phyloP scores from a whole-genome alignment of 2,113 vertebrate genomes.

The Centropus unirufus region DNA sequence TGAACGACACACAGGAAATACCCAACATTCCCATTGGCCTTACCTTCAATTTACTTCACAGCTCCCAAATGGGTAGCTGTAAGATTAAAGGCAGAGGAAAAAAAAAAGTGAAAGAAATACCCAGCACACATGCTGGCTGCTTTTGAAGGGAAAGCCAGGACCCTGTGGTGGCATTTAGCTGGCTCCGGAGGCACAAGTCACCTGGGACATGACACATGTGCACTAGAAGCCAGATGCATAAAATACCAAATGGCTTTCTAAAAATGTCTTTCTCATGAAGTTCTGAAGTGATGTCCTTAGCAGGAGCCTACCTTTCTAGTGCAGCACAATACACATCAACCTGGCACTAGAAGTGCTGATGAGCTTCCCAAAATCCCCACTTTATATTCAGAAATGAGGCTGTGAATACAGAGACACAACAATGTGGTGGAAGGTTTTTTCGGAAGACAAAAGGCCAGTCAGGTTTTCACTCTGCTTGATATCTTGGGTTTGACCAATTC shows the following conservation, averaged over 20 bases:
- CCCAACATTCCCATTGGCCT: not conserved
- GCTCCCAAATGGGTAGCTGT: not conserved
- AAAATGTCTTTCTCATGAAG: not conserved
- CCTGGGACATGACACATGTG: not conserved
- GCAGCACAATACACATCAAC: fast-evolving
- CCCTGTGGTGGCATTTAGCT: not conserved
- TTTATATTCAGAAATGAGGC: not conserved
- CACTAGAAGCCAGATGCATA: not conserved
- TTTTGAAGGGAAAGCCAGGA: not conserved
- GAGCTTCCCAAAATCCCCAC: not conserved
- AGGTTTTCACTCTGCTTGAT: not conserved
- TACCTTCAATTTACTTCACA: not conserved
- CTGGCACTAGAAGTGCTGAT: not conserved
- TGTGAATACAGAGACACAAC: not conserved
- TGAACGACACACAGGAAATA: not conserved
- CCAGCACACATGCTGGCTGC: not conserved
- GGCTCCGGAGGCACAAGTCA: not conserved
- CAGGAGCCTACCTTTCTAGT: not conserved
- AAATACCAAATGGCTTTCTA: not conserved
- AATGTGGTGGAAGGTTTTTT: not conserved
- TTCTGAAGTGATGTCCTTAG: not conserved
- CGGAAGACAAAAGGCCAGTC: not conserved
- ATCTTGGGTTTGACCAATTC: not conserved
- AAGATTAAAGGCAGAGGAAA: not conserved
- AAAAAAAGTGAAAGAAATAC: not conserved